These are phyloP conservation scores for Takifugu bimaculatus DNA, from an alignment of 2,113 vertebrate species.

Conservation along the genomic window DNA sequence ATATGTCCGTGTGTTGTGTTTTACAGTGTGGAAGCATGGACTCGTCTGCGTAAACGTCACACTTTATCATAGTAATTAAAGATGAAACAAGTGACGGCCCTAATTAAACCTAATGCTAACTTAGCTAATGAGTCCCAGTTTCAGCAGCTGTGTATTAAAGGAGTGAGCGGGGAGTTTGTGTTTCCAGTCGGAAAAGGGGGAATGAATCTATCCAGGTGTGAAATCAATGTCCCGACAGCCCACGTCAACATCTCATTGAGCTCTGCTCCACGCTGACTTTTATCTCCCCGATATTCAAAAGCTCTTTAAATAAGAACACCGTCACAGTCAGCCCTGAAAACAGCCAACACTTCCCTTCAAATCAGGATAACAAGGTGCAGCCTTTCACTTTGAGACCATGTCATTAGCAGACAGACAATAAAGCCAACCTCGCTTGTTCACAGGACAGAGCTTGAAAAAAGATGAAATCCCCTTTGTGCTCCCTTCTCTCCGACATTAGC, in stretches of 20 bases:
- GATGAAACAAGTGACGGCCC: neutral
- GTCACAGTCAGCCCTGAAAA: too few species aligned
- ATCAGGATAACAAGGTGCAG: too few species aligned
- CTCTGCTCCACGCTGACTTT: slow-evolving; percentile 12
- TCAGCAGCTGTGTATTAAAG: neutral
- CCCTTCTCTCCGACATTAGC: too few species aligned
- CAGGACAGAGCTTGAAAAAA: too few species aligned
- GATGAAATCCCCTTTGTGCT: too few species aligned
- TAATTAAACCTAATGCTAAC: neutral
- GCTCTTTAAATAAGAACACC: neutral
- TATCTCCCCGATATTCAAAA: neutral
- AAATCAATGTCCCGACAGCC: slow-evolving; percentile 31
- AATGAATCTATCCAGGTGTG: slow-evolving; percentile 35
- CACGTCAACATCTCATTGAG: slow-evolving; percentile 26
- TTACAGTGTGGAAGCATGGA: too few species aligned
- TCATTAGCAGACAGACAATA: too few species aligned
- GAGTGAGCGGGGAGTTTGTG: slow-evolving; percentile 3
- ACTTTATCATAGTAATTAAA: neutral
- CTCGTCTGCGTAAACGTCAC: too few species aligned
- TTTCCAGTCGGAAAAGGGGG: slow-evolving; percentile 6
- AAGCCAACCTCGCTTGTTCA: too few species aligned
- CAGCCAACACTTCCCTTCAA: too few species aligned
- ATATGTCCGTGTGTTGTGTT: too few species aligned
- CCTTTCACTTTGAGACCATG: too few species aligned
- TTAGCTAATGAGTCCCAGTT: neutral